Conservation (phyloP, 2,113 vertebrate species). For the Gavialis gangeticus region DNA sequence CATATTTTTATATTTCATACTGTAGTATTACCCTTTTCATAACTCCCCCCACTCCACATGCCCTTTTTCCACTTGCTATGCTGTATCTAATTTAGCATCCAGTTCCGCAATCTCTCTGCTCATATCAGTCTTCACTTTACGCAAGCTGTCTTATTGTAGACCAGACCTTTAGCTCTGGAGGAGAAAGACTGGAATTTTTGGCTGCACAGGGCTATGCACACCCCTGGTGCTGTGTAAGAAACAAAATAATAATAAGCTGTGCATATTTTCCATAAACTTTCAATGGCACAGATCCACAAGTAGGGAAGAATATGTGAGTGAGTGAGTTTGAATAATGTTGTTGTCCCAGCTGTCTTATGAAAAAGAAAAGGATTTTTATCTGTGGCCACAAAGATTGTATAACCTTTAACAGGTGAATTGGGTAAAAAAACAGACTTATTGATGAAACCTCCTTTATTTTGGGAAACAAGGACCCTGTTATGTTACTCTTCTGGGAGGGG, state of each 20-base stretch:
- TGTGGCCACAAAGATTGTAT: neutral
- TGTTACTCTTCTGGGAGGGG: neutral
- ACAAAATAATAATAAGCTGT: neutral
- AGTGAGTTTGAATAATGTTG: neutral
- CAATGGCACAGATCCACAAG: conserved; percentile 5
- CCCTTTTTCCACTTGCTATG: neutral
- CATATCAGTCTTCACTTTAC: neutral
- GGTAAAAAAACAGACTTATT: neutral
- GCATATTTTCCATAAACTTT: conserved; percentile 35
- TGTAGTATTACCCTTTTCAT: neutral
- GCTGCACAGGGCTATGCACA: neutral
- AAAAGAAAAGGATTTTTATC: conserved; percentile 8
- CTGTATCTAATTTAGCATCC: neutral
- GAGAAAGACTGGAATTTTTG: neutral
- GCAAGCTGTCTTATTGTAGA: neutral
- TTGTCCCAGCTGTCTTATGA: neutral
- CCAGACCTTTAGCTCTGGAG: neutral
- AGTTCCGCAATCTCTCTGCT: neutral
- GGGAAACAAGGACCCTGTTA: neutral
- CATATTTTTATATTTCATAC: neutral
- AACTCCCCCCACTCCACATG: neutral
- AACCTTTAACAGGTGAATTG: neutral
- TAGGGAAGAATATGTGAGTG: conserved; percentile 29
- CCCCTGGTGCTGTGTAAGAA: neutral
- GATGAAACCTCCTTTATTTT: neutral